These are phyloP conservation scores for Delphinapterus leucas DNA, from an alignment of 2,113 vertebrate genomes.

Conservation along the genomic window DNA sequence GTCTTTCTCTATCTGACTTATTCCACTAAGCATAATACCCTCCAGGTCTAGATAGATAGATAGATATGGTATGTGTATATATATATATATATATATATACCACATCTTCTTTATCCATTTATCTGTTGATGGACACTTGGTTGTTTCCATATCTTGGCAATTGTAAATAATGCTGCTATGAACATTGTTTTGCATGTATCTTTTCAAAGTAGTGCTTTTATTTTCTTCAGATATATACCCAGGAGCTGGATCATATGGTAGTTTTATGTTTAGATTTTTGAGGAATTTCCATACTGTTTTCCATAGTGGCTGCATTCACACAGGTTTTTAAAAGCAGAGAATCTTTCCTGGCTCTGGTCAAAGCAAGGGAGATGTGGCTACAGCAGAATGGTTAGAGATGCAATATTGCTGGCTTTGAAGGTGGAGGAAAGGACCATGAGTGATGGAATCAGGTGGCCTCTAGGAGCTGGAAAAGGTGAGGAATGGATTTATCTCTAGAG, in stretches of 20 bases:
- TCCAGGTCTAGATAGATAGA: no score
- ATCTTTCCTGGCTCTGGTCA: background rate
- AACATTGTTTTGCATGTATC: rapidly evolving
- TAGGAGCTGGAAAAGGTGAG: background rate
- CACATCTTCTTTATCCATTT: background rate
- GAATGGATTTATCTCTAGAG: background rate
- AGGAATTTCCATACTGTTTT: background rate
- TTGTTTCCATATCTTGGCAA: background rate
- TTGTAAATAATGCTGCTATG: background rate
- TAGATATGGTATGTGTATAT: no score
- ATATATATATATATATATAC: no score
- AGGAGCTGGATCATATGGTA: background rate
- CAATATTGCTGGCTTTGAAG: background rate
- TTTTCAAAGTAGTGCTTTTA: background rate
- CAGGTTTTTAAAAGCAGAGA: background rate
- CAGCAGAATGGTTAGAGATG: background rate
- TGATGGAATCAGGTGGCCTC: background rate
- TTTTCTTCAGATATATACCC: background rate
- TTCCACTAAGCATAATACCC: no score
- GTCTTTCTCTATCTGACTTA: no score
- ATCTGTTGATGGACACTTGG: background rate
- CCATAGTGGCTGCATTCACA: background rate
- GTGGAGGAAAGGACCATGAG: background rate
- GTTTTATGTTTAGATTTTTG: background rate
- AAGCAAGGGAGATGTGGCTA: background rate